These are phyloP conservation scores for Epinephelus malabaricus DNA, from an alignment of 2,797 vertebrate genomes.

Conservation along the genomic window DNA sequence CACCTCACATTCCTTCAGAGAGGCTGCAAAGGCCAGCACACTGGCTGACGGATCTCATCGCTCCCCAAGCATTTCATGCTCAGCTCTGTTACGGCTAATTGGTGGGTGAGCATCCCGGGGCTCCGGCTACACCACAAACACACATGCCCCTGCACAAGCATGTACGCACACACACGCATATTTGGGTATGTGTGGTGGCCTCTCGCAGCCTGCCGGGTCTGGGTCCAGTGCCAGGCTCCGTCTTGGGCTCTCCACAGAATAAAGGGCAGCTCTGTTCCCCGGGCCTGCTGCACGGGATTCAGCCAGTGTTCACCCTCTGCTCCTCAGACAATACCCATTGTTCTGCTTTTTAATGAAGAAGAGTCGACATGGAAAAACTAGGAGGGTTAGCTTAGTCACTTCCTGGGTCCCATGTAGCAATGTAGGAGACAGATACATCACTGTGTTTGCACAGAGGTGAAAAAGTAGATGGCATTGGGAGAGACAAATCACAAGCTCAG, in stretches of 20 bases:
- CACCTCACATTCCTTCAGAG: conserved; percentile 34
- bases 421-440: not conserved
- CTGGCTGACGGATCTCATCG: conserved; percentile 45
- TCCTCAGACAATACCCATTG: conserved; percentile 85
- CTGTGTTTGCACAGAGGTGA: not conserved
- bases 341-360: conserved; percentile 84
- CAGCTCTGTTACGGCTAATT: conserved; percentile 82
- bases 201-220: conserved; percentile 72
- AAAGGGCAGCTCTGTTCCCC: conserved; percentile 85
- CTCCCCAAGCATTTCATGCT: conserved; percentile 68
- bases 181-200: conserved; percentile 58
- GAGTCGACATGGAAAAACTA: conserved; percentile 77
- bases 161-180: conserved; percentile 27
- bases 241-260: conserved; percentile 81
- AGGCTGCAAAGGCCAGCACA: conserved; percentile 35
- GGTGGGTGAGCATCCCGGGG: conserved; percentile 71
- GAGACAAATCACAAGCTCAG: conserved; percentile 5
- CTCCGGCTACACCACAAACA: conserved; percentile 60
- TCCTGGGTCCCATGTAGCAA: conserved; percentile 55
- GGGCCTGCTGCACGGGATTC: conserved; percentile 78
- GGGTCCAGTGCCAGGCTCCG: conserved; percentile 89
- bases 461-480: not conserved
- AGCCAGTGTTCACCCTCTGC: conserved; percentile 80
- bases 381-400: conserved; percentile 68
- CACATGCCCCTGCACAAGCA: conserved; percentile 27